Evolutionary conservation across 2,113 vertebrate species (phyloP).

Genomic region (Lasiurus cinereus): DNA sequence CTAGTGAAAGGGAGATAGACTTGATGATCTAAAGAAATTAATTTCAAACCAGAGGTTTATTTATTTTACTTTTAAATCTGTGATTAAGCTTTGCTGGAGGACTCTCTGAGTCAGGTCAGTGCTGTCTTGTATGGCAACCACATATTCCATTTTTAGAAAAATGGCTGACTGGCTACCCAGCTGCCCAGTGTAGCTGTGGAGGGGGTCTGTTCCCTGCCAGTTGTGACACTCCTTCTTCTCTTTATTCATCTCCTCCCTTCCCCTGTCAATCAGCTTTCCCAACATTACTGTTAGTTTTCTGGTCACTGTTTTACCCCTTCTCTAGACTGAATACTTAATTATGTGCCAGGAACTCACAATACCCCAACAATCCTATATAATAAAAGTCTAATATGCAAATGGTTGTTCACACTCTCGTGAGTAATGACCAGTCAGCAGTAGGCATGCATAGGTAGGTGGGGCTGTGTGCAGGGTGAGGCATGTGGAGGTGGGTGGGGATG

Average conservation of each 20-base stretch:
- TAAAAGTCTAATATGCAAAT: too few relatives aligned
- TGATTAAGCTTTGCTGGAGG: not conserved
- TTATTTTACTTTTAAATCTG: constrained; percentile 25
- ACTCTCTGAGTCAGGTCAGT: not conserved
- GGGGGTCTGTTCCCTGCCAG: not conserved
- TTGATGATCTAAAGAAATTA: not conserved
- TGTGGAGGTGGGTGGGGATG: too few relatives aligned
- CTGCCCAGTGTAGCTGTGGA: not conserved
- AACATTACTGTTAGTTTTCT: not conserved
- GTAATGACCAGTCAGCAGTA: too few relatives aligned
- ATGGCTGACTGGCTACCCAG: not conserved
- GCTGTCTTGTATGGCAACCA: not conserved
- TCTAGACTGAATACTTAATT: not conserved
- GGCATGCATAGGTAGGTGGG: too few relatives aligned
- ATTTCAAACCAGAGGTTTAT: constrained; percentile 6
- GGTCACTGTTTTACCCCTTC: not conserved
- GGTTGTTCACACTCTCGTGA: too few relatives aligned
- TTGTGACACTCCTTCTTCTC: not conserved
- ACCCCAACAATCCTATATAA: not conserved
- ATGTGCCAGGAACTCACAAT: not conserved
- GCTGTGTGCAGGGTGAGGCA: too few relatives aligned
- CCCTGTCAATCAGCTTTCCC: not conserved
- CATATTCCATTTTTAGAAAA: constrained; percentile 10
- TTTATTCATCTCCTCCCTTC: not conserved
- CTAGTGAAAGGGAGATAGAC: not conserved